A percentile compares a stretch with the other conserved stretches of the same genome.
Conservation (phyloP, 2,888 invertebrate genomes). For the Polydrusus cervinus region DNA sequence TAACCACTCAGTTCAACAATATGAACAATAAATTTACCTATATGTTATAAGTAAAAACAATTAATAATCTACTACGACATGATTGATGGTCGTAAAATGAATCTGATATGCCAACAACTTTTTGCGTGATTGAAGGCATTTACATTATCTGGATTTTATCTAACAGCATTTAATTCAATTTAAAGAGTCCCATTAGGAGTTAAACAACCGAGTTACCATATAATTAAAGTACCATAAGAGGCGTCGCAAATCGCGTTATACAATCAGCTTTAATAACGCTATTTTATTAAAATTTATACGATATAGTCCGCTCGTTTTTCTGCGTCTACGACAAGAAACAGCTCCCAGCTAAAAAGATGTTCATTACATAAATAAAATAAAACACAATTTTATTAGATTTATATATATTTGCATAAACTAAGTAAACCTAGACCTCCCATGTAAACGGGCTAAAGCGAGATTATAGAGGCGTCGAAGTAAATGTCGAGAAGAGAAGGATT, state of each 20-base stretch:
- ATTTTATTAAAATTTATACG: constrained; percentile 54
- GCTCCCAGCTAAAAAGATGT: no score
- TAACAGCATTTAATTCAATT: constrained; percentile 52
- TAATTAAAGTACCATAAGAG: constrained; percentile 51
- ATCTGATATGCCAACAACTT: background rate
- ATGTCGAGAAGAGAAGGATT: no score
- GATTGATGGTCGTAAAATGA: background rate
- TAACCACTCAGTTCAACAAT: no score
- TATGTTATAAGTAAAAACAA: no score
- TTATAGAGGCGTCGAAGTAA: no score
- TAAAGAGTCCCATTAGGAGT: constrained; percentile 47
- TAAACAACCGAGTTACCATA: constrained; percentile 49
- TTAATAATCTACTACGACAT: background rate
- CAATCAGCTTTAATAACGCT: constrained; percentile 50
- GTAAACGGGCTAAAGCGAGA: no score
- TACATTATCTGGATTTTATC: constrained; percentile 52
- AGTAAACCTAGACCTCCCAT: no score
- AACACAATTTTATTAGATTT: no score
- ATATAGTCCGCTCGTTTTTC: background rate
- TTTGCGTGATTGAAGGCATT: constrained; percentile 45
- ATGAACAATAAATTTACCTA: no score
- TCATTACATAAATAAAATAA: no score
- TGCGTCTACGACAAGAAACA: no score
- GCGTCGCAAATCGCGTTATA: constrained; percentile 49
- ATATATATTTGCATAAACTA: no score